Conservation (phyloP, 2,888 invertebrate genomes). For the Agrotis clavis region DNA sequence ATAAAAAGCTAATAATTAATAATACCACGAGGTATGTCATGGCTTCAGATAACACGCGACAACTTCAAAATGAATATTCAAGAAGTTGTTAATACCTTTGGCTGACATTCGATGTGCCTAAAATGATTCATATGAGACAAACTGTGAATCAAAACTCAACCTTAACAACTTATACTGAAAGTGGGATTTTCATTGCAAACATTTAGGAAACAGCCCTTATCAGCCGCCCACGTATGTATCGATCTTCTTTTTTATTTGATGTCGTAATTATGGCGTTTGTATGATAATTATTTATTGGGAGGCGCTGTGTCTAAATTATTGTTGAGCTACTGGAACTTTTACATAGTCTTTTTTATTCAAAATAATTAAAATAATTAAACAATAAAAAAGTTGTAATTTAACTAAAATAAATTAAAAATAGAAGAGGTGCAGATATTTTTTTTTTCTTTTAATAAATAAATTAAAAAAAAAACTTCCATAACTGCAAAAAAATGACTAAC, state of each 20-base stretch:
- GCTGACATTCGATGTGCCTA: constrained; percentile 59
- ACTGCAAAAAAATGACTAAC: background rate
- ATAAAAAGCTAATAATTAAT: constrained; percentile 69
- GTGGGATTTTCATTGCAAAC: constrained; percentile 1
- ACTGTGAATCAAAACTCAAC: constrained; percentile 7
- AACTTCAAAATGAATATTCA: constrained; percentile 80
- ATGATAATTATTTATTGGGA: constrained; percentile 52
- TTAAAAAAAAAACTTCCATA: too few relatives aligned
- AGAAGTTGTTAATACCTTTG: constrained; percentile 62
- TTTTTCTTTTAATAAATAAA: too few relatives aligned
- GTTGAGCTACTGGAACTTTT: constrained; percentile 14
- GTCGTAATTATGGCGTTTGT: constrained; percentile 58
- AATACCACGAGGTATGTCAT: constrained; percentile 65
- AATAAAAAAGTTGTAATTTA: background rate
- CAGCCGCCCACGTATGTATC: constrained; percentile 58
- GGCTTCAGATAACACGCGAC: constrained; percentile 77
- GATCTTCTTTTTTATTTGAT: constrained; percentile 60
- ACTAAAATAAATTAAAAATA: background rate
- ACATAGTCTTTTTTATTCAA: background rate
- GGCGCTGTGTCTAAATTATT: constrained; percentile 12
- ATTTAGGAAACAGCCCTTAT: constrained; percentile 57
- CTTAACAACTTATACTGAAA: accelerated
- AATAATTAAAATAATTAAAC: background rate
- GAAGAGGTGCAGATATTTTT: background rate
- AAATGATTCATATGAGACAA: constrained; percentile 58